Evolutionary conservation across 1,140 invertebrate genomes (phyloP).

Genomic region (Pogonomyrmex californicus): DNA sequence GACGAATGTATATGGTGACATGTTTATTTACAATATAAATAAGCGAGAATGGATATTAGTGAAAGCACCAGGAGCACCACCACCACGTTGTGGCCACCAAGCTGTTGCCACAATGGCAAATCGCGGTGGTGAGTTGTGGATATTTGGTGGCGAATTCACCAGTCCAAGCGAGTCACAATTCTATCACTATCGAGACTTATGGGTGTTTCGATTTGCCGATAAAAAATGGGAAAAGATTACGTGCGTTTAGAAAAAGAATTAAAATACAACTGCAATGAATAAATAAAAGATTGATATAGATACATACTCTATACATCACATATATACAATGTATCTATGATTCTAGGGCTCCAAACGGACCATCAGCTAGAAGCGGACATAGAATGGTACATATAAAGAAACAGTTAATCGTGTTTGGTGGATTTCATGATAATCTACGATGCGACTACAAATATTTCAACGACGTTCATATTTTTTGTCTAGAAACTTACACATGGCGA

Average conservation of each 20-base stretch:
- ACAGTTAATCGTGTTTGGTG: constrained; percentile 95
- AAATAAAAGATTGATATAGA: neutral
- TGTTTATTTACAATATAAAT: constrained; percentile 94
- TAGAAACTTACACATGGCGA: constrained; percentile 93
- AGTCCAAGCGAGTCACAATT: constrained; percentile 96
- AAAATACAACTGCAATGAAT: neutral
- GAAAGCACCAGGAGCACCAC: constrained; percentile 93
- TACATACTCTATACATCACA: neutral
- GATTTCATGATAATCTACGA: constrained; percentile 95
- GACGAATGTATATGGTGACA: constrained; percentile 94
- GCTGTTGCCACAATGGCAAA: constrained; percentile 91
- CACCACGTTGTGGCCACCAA: constrained; percentile 96
- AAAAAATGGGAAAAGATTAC: constrained; percentile 96
- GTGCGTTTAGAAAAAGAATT: constrained; percentile 82
- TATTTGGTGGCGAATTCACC: constrained; percentile 98
- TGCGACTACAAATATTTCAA: constrained; percentile 95
- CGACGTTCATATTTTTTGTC: constrained; percentile 94
- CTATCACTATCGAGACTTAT: constrained; percentile 97
- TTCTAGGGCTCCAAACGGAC: constrained; percentile 90
- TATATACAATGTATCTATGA: constrained; percentile 41
- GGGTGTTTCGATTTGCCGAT: constrained; percentile 93
- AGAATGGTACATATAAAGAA: constrained; percentile 94
- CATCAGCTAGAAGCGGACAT: constrained; percentile 95
- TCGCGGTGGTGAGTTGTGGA: constrained; percentile 91
- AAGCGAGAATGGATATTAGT: constrained; percentile 94